Conservation (phyloP, 2,113 vertebrate genomes). For the Archocentrus centrarchus region DNA sequence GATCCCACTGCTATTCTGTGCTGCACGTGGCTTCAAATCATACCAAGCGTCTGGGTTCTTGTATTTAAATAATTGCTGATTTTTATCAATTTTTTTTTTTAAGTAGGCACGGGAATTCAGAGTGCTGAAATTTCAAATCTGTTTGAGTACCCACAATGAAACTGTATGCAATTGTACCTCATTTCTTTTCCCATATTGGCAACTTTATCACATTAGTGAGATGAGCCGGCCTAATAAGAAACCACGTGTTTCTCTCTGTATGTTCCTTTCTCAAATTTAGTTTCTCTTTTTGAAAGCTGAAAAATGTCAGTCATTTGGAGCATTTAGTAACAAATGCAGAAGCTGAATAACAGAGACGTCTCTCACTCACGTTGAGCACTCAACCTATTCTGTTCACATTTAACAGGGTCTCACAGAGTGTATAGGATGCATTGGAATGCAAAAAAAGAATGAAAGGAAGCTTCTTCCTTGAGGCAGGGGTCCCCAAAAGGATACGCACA, state of each 20-base stretch:
- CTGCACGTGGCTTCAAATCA: not conserved
- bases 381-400: conserved; percentile 70
- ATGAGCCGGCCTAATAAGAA: not conserved
- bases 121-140: not conserved
- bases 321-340: conserved; percentile 55
- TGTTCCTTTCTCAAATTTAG: conserved; percentile 21
- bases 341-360: conserved; percentile 71
- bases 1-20: not conserved
- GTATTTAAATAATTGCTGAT: not conserved
- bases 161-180: not conserved
- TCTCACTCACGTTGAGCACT: conserved; percentile 67
- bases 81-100: not conserved
- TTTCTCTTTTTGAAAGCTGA: conserved; percentile 43
- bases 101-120: not conserved
- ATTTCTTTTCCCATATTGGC: not conserved
- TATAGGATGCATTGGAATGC: conserved; percentile 81
- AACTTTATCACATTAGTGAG: accelerated
- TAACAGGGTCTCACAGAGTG: conserved; percentile 65
- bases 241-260: not conserved
- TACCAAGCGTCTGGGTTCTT: not conserved
- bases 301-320: conserved; percentile 61
- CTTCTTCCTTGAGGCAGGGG: conserved; percentile 74
- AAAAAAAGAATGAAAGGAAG: conserved; percentile 75
- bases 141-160: not conserved
- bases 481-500: conserved; percentile 75